Conservation (phyloP, 2,888 invertebrate species). For the Harpagoxenus sublaevis region DNA sequence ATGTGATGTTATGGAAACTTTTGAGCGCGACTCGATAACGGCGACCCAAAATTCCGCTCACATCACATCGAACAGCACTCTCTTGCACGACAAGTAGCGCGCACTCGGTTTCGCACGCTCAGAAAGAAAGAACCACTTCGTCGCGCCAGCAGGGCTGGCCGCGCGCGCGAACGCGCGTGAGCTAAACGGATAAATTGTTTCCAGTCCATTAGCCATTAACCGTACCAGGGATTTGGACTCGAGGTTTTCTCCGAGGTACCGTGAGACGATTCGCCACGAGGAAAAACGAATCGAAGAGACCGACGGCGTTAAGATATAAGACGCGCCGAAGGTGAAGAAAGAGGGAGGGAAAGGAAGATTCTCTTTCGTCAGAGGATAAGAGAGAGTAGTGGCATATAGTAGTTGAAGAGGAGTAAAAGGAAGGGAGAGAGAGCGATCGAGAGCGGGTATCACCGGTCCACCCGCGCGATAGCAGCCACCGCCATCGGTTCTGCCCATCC, state of each 20-base stretch:
- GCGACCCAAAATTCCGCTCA: constrained; percentile 23
- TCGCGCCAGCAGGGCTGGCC: constrained; percentile 17
- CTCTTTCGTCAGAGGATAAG: constrained; percentile 50
- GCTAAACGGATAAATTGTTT: constrained; percentile 83
- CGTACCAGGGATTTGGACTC: constrained; percentile 80
- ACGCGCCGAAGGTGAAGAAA: constrained; percentile 47
- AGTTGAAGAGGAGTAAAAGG: constrained; percentile 26
- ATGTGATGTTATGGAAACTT: constrained; percentile 29
- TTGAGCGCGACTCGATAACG: constrained; percentile 48
- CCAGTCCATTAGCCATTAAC: constrained; percentile 84
- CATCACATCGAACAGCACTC: constrained; percentile 46
- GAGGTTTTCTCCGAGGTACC: constrained; percentile 75
- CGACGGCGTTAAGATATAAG: constrained; percentile 67
- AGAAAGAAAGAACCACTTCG: constrained; percentile 22
- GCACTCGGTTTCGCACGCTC: constrained; percentile 22
- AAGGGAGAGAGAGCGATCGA: constrained; percentile 55
- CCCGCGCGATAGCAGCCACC: constrained; percentile 62
- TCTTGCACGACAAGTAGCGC: constrained; percentile 54
- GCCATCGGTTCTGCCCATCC: constrained; percentile 59
- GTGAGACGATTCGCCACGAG: constrained; percentile 69
- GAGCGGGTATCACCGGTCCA: constrained; percentile 62
- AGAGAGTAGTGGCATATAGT: constrained; percentile 8
- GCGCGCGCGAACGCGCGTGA: constrained; percentile 38
- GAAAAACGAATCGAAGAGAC: constrained; percentile 70
- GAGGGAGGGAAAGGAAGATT: constrained; percentile 44